These are phyloP conservation scores for Chionodraco myersi DNA, from an alignment of 2,113 vertebrate species.

Conservation along the genomic window DNA sequence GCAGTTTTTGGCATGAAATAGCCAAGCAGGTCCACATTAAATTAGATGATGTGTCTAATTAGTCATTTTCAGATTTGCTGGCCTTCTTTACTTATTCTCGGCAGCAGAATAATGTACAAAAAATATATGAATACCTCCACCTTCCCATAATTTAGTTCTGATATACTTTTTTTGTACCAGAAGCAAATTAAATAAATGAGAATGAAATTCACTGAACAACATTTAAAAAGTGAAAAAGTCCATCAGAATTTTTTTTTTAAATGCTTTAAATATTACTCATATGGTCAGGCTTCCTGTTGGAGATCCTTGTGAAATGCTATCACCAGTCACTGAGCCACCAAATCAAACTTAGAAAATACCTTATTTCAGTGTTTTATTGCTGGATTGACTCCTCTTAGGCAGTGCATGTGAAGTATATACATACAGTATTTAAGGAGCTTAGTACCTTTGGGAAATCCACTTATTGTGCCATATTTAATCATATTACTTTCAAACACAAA, in stretches of 20 bases:
- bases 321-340: background rate
- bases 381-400: background rate
- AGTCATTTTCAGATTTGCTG: constrained; percentile 20
- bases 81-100: background rate
- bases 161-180: background rate
- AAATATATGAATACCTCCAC: background rate
- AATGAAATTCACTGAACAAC: background rate
- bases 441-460: background rate
- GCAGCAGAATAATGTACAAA: constrained; percentile 4
- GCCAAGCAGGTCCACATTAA: constrained; percentile 49
- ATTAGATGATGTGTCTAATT: constrained; percentile 48
- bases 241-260: background rate
- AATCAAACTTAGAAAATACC: constrained; percentile 13
- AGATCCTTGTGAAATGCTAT: background rate
- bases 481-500: no score
- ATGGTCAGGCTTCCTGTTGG: background rate
- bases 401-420: background rate
- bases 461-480: background rate
- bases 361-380: background rate
- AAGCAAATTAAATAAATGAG: background rate
- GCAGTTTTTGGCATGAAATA: constrained; percentile 60
- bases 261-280: background rate
- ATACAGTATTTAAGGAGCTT: background rate
- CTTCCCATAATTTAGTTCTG: background rate
- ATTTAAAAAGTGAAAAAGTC: background rate